Percentiles rank a stretch among this genome's conserved stretches.
phyloP scores from a whole-genome alignment of 1,140 invertebrate genomes.

The Panagrolaimus sp. region DNA sequence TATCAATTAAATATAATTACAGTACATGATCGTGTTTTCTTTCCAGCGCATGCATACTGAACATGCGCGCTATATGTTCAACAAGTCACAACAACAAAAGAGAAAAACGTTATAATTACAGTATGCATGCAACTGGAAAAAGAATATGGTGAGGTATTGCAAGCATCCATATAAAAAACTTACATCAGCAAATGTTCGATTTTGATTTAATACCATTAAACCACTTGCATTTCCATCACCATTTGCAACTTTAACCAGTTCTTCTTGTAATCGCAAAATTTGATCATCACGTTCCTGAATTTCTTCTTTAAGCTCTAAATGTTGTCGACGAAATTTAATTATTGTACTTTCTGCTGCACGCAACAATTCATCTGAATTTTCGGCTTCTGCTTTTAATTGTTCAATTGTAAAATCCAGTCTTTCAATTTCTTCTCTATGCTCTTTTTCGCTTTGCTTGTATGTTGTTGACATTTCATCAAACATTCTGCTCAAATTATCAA shows the following conservation, averaged over 20 bases:
- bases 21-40: too few relatives aligned
- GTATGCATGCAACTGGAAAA: too few relatives aligned
- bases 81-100: too few relatives aligned
- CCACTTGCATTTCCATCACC: conserved; percentile 45
- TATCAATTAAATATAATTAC: not conserved
- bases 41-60: too few relatives aligned
- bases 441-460: conserved; percentile 69
- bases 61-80: too few relatives aligned
- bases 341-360: conserved; percentile 89
- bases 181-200: conserved; percentile 73
- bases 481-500: conserved; percentile 7
- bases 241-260: conserved; percentile 24
- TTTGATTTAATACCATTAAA: conserved; percentile 69
- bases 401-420: conserved; percentile 69
- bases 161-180: too few relatives aligned
- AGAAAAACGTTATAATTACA: too few relatives aligned
- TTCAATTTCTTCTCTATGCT: conserved; percentile 83
- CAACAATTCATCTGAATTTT: conserved; percentile 80
- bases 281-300: conserved; percentile 56
- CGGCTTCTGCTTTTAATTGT: conserved; percentile 61
- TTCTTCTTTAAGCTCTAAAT: conserved; percentile 69
- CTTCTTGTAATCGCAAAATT: conserved; percentile 27
- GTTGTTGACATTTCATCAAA: conserved; percentile 30
- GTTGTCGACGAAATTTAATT: conserved; percentile 85
- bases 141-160: too few relatives aligned